Percentiles rank a stretch among this genome's conserved stretches.
Evolutionary conservation across 2,888 invertebrate species (phyloP).

Genomic region (Conus canariensis): DNA sequence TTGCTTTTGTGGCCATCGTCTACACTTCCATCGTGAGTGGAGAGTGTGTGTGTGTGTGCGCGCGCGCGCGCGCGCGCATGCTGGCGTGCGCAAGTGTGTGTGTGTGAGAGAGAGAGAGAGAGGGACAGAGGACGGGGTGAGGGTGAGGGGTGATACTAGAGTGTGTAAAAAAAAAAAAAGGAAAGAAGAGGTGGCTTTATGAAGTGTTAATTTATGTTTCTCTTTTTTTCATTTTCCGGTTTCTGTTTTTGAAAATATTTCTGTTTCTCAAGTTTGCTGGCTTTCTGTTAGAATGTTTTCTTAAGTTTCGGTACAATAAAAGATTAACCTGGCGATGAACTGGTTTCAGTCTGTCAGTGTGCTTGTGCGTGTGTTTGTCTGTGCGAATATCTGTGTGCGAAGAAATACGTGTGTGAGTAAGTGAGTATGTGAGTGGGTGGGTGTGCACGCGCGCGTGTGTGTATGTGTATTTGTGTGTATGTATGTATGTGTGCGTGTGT

Average conservation of each 20-base stretch:
- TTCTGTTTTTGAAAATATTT: too few species aligned
- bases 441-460: background rate
- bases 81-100: background rate
- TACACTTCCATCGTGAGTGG: conserved; percentile 53
- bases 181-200: too few species aligned
- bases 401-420: background rate
- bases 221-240: too few species aligned
- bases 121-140: too few species aligned
- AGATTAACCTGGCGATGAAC: too few species aligned
- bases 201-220: too few species aligned
- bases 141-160: too few species aligned
- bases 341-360: background rate
- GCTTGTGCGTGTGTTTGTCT: background rate
- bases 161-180: too few species aligned
- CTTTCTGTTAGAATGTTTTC: too few species aligned
- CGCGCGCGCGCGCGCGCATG: background rate
- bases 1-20: conserved; percentile 49
- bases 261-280: too few species aligned
- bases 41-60: too few species aligned
- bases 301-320: too few species aligned
- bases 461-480: background rate
- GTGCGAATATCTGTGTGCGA: background rate
- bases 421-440: background rate
- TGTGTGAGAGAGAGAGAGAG: background rate
- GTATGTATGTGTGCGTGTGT: background rate